A percentile compares a stretch with the other conserved stretches of the same genome.
Conservation (phyloP, 2,113 vertebrate species). For the Pimephales promelas region DNA sequence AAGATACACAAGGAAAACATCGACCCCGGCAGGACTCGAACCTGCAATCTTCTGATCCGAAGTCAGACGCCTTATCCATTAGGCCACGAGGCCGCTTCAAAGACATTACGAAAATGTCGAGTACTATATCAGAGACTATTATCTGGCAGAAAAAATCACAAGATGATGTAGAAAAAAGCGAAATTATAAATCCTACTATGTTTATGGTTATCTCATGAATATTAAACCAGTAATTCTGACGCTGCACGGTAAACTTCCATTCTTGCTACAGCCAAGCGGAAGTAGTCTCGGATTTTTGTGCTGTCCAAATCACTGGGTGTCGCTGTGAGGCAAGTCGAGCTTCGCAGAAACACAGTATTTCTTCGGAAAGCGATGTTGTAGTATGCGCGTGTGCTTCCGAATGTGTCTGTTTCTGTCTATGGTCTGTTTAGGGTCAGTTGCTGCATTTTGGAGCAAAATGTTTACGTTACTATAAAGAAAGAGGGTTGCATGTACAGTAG, state of each 20-base stretch:
- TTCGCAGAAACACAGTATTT: not conserved
- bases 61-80: conserved; percentile 85
- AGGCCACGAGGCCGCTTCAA: conserved; percentile 80
- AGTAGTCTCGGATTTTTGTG: not conserved
- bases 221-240: not conserved
- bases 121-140: not conserved
- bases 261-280: not conserved
- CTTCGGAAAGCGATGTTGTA: not conserved
- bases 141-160: not conserved
- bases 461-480: not conserved
- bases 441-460: not conserved
- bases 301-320: not conserved
- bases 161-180: not conserved
- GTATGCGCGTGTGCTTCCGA: no score
- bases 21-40: conserved; percentile 85
- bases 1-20: conserved; percentile 49
- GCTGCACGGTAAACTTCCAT: not conserved
- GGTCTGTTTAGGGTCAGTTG: not conserved
- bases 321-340: conserved; percentile 27
- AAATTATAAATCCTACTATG: not conserved
- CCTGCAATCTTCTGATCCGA: conserved; percentile 84
- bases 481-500: not conserved
- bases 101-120: no score
- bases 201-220: not conserved
- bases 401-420: not conserved